A percentile compares a stretch with the other conserved stretches of the same genome.
Evolutionary conservation across 64 coral and sea anemone genomes (phyloP).

Genomic region (Pocillopora verrucosa): DNA sequence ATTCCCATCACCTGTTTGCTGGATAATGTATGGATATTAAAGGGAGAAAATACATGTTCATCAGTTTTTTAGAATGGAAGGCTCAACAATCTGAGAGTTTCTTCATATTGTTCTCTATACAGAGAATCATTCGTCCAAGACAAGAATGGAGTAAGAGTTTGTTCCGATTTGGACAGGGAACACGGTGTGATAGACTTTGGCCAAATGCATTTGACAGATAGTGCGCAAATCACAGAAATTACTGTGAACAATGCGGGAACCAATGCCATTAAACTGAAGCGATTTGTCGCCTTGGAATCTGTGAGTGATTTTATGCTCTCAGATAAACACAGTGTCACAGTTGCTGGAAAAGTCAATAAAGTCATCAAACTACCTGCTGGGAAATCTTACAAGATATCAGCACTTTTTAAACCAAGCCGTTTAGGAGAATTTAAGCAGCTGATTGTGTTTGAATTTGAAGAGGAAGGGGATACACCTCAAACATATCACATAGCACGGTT

Average conservation of each 20-base stretch:
- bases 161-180: slow-evolving; percentile 43
- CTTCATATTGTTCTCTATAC: not conserved
- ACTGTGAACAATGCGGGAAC: slow-evolving; percentile 41
- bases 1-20: not conserved
- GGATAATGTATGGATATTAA: too few species aligned
- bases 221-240: slow-evolving; percentile 55
- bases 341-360: slow-evolving; percentile 21
- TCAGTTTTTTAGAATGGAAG: too few species aligned
- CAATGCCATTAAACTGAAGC: slow-evolving; percentile 40
- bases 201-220: slow-evolving; percentile 35
- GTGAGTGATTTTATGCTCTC: slow-evolving; percentile 50
- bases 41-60: too few species aligned
- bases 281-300: slow-evolving; percentile 47
- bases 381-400: slow-evolving; percentile 49
- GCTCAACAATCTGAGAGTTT: not conserved
- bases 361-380: slow-evolving; percentile 26
- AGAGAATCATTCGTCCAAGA: slow-evolving; percentile 48
- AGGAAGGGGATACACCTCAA: slow-evolving; percentile 5
- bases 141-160: slow-evolving; percentile 54
- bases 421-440: slow-evolving; percentile 53
- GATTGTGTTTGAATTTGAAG: slow-evolving; percentile 74
- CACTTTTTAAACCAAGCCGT: slow-evolving; percentile 52
- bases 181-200: slow-evolving; percentile 67
- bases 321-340: slow-evolving; percentile 54
- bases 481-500: slow-evolving; percentile 59